A percentile compares a stretch with the other conserved stretches of the same genome.
Evolutionary conservation across 1,140 invertebrate genomes (phyloP).

Genomic region (Musca domestica): DNA sequence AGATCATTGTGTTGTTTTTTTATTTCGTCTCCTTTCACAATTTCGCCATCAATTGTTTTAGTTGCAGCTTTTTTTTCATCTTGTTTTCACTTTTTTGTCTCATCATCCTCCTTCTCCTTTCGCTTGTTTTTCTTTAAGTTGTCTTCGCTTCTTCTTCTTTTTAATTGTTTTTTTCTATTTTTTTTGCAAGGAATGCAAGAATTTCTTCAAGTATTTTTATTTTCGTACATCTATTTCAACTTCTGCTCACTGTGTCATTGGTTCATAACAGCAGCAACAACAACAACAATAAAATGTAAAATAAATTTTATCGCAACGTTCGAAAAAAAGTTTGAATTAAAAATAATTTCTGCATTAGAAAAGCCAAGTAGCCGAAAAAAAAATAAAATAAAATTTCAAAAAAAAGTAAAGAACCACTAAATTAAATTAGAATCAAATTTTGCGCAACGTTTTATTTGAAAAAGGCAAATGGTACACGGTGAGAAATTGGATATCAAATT

Average conservation of each 20-base stretch:
- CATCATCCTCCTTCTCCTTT: too few species aligned
- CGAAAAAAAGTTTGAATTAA: slow-evolving; percentile 5
- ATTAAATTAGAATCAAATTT: too few species aligned
- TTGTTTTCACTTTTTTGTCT: not conserved
- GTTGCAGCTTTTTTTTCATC: not conserved
- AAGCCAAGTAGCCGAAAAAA: too few species aligned
- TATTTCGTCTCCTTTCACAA: not conserved
- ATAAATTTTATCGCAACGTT: not conserved
- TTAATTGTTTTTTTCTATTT: too few species aligned
- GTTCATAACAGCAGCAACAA: slow-evolving; percentile 14
- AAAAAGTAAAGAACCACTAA: too few species aligned
- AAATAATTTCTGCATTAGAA: not conserved
- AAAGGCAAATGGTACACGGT: too few species aligned
- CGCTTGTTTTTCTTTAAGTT: too few species aligned
- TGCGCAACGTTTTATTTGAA: too few species aligned
- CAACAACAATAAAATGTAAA: not conserved
- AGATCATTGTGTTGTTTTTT: not conserved
- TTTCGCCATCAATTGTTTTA: slow-evolving; percentile 1
- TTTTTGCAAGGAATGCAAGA: not conserved
- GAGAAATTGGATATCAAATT: too few species aligned
- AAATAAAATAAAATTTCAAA: too few species aligned
- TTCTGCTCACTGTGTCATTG: slow-evolving; percentile 20
- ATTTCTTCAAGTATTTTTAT: slow-evolving; percentile 4
- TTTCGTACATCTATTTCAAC: not conserved
- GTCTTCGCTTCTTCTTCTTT: too few species aligned